These are phyloP conservation scores for Benitochromis conjunctus DNA, from an alignment of 2,113 vertebrate genomes.

Conservation along the genomic window DNA sequence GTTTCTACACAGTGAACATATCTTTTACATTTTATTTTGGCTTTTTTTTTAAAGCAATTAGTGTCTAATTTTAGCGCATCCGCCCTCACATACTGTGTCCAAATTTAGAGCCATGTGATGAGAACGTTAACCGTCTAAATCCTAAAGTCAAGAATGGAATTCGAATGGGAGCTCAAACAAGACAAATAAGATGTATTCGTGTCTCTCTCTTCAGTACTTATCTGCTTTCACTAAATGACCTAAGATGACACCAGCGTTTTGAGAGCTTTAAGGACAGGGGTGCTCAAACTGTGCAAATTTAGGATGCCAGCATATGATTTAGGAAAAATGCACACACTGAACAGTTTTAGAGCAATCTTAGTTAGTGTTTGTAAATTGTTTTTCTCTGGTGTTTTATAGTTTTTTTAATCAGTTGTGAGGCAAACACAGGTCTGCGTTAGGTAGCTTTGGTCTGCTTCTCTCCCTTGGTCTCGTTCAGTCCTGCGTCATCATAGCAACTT, in stretches of 20 bases:
- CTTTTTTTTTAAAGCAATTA: neutral
- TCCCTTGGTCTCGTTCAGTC: neutral
- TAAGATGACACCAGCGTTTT: neutral
- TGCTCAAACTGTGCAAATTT: neutral
- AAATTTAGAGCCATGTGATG: slow-evolving; percentile 29
- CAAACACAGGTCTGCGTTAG: neutral
- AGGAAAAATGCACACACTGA: neutral
- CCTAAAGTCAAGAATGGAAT: slow-evolving; percentile 21
- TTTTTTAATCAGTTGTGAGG: neutral
- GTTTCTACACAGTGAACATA: neutral
- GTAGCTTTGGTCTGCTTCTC: neutral
- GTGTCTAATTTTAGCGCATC: slow-evolving; percentile 7
- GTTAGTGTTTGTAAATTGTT: neutral
- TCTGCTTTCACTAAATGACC: neutral
- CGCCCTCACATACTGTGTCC: neutral
- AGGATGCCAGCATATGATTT: too few species aligned
- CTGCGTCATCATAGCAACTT: neutral
- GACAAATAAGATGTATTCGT: neutral
- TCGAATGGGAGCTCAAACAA: neutral
- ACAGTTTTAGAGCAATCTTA: neutral
- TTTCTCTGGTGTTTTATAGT: neutral
- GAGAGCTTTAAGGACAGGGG: neutral
- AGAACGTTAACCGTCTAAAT: slow-evolving; percentile 33
- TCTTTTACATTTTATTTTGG: neutral
- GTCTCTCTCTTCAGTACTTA: neutral